A percentile compares a stretch with the other conserved stretches of the same genome.
Evolutionary conservation across 2,113 vertebrate genomes (phyloP).

Genomic region (Phalacrocorax carbo): DNA sequence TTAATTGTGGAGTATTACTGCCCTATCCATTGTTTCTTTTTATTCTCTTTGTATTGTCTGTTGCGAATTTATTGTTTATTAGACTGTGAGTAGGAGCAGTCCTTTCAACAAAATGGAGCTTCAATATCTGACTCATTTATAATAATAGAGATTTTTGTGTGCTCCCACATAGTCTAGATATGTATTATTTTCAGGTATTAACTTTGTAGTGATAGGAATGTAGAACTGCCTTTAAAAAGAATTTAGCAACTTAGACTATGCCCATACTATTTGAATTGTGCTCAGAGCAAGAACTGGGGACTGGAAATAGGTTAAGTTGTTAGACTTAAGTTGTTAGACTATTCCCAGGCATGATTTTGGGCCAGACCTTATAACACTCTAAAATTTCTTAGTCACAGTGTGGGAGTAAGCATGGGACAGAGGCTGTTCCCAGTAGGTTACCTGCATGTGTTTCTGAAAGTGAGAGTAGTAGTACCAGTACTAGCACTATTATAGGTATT

Average conservation of each 20-base stretch:
- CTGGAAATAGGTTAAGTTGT: not conserved
- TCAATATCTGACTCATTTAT: not conserved
- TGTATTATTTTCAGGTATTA: not conserved
- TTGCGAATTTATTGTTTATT: not conserved
- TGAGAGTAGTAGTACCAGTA: not conserved
- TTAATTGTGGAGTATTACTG: not conserved
- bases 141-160: not conserved
- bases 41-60: not conserved
- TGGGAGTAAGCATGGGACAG: not conserved
- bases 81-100: not conserved
- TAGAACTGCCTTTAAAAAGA: not conserved
- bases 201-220: not conserved
- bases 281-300: not conserved
- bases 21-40: not conserved
- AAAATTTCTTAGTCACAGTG: not conserved
- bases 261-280: not conserved
- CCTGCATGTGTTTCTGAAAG: not conserved
- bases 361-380: not conserved
- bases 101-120: not conserved
- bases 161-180: not conserved
- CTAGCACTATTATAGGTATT: not conserved
- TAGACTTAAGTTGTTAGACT: not conserved
- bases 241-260: not conserved
- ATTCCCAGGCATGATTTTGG: not conserved
- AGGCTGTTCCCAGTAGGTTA: not conserved